Evolutionary conservation across 2,113 vertebrate species (phyloP).

Genomic region (Dipodomys merriami): DNA sequence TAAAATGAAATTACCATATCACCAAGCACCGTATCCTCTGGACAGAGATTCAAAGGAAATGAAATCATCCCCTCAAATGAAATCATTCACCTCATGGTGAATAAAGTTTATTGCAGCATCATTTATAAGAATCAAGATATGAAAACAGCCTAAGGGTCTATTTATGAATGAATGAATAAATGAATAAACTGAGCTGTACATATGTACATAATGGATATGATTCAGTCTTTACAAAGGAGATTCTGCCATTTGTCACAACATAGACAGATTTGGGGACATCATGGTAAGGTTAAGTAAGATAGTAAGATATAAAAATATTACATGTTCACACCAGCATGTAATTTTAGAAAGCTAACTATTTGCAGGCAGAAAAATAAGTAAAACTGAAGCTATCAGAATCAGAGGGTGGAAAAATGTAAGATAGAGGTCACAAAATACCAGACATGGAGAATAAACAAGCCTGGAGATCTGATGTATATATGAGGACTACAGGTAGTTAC

Average conservation of each 20-base stretch:
- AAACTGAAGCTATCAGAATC: background rate
- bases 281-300: too few species aligned
- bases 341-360: background rate
- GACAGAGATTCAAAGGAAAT: background rate
- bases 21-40: background rate
- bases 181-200: background rate
- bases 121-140: background rate
- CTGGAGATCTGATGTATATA: background rate
- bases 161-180: background rate
- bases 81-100: background rate
- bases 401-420: background rate
- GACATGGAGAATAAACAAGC: background rate
- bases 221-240: background rate
- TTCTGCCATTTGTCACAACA: background rate
- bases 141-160: background rate
- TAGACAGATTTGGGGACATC: too few species aligned
- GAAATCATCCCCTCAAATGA: background rate
- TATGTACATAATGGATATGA: background rate
- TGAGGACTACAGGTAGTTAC: background rate
- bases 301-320: background rate
- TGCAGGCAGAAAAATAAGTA: background rate
- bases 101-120: background rate
- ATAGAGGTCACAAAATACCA: background rate
- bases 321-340: background rate
- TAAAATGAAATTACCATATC: background rate